Percentiles rank a stretch among this genome's conserved stretches.
phyloP scores from a whole-genome alignment of 2,113 vertebrate genomes.

The Ciconia maguari region DNA sequence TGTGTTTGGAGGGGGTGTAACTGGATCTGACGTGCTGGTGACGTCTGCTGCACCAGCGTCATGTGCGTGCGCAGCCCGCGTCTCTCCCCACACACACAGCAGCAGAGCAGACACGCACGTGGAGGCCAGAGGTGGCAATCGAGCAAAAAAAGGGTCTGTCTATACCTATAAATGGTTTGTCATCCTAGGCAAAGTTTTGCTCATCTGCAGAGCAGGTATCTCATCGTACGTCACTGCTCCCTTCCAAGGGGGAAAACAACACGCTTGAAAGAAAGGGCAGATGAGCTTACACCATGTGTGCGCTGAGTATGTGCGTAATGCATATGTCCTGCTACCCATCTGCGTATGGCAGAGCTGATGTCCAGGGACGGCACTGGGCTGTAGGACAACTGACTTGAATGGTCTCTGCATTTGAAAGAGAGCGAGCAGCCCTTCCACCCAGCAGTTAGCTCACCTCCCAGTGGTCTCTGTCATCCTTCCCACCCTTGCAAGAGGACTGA shows the following conservation, averaged over 20 bases:
- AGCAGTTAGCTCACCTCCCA: background rate
- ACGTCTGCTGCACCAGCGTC: background rate
- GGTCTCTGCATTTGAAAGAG: background rate
- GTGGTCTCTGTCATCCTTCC: background rate
- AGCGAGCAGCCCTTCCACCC: background rate
- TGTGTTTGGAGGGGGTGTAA: background rate
- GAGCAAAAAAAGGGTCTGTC: background rate
- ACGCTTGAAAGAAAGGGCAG: background rate
- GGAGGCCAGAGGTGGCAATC: background rate
- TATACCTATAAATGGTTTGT: background rate
- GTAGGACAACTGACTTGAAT: background rate
- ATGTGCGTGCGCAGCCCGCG: background rate
- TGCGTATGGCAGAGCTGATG: background rate
- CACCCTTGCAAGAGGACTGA: background rate
- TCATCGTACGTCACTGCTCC: accelerated
- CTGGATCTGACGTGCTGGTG: conserved; percentile 12
- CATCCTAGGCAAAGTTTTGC: background rate
- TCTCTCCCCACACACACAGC: background rate
- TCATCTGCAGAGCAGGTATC: background rate
- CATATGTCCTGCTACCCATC: background rate
- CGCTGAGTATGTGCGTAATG: accelerated
- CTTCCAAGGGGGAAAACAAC: background rate
- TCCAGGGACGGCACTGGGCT: background rate
- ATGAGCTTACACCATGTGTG: background rate
- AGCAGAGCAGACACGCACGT: background rate